Percentiles rank a stretch among this genome's conserved stretches.
phyloP scores from a whole-genome alignment of 1,140 invertebrate species.

The Lepidurus couesii region DNA sequence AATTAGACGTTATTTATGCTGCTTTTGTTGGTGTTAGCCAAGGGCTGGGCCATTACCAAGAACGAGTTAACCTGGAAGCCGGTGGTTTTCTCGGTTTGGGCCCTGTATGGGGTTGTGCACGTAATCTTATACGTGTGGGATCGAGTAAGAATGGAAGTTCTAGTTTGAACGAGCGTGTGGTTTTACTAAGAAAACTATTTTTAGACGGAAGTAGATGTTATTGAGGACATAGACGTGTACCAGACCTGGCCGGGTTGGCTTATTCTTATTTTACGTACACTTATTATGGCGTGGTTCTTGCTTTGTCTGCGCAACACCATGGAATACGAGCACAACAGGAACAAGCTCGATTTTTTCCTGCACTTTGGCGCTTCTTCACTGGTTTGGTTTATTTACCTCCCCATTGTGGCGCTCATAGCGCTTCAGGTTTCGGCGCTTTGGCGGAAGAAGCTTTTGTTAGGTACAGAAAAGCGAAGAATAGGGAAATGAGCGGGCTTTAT shows the following conservation, averaged over 20 bases:
- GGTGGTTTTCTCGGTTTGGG: slow-evolving; percentile 83
- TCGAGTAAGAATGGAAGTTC: slow-evolving; percentile 60
- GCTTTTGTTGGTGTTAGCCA: slow-evolving; percentile 83
- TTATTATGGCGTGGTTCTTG: slow-evolving; percentile 93
- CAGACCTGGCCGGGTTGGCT: slow-evolving; percentile 95
- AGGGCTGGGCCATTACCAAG: slow-evolving; percentile 93
- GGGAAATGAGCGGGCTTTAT: slow-evolving; percentile 25
- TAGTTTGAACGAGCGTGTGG: not conserved
- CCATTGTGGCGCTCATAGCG: slow-evolving; percentile 86
- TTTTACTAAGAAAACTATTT: slow-evolving; percentile 40
- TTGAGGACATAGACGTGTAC: slow-evolving; percentile 93
- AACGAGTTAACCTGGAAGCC: slow-evolving; percentile 78
- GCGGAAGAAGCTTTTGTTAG: slow-evolving; percentile 88
- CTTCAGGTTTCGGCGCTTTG: slow-evolving; percentile 88
- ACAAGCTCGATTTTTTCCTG: slow-evolving; percentile 84
- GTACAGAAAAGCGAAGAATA: slow-evolving; percentile 52
- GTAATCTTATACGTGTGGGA: slow-evolving; percentile 92
- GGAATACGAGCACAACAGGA: slow-evolving; percentile 83
- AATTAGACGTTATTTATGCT: slow-evolving; percentile 80
- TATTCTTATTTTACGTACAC: slow-evolving; percentile 74
- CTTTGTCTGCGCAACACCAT: slow-evolving; percentile 86
- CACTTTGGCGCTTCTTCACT: slow-evolving; percentile 95
- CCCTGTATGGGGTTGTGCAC: slow-evolving; percentile 83
- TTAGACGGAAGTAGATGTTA: slow-evolving; percentile 89
- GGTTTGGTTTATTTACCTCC: slow-evolving; percentile 97